A percentile compares a stretch with the other conserved stretches of the same genome.
Conservation (phyloP, 2,797 vertebrate genomes). For the Spinibarbus caldwelli region DNA sequence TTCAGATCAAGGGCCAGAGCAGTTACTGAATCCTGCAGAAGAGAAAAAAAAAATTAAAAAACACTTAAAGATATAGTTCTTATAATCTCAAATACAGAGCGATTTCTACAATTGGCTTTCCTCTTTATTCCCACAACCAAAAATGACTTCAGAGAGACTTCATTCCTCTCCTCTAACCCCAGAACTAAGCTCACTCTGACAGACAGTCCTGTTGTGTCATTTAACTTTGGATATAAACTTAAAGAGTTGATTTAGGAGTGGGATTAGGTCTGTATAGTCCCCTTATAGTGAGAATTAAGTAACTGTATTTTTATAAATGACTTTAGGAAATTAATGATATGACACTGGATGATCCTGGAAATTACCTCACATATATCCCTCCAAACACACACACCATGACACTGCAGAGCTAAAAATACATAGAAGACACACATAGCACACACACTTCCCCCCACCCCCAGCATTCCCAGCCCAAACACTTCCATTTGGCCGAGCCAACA, state of each 20-base stretch:
- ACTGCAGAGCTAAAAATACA: slow-evolving; percentile 38
- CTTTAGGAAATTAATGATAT: not conserved
- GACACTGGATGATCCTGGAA: not conserved
- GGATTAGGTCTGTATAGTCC: not conserved
- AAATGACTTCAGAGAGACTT: not conserved
- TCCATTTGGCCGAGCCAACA: no score
- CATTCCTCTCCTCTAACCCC: not conserved
- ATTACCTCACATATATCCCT: slow-evolving; percentile 2
- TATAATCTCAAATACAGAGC: not conserved
- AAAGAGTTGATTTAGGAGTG: not conserved
- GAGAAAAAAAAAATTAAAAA: slow-evolving; percentile 19
- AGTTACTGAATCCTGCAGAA: slow-evolving; percentile 91
- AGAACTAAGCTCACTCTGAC: not conserved
- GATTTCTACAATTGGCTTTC: not conserved
- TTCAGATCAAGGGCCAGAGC: slow-evolving; percentile 95
- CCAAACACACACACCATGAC: slow-evolving; percentile 29
- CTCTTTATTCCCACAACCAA: not conserved
- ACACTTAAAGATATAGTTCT: not conserved
- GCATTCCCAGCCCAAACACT: no score
- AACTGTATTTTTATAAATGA: not conserved
- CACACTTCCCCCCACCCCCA: slow-evolving; percentile 47
- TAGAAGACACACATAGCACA: not conserved
- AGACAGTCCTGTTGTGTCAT: not conserved
- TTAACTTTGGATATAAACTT: not conserved
- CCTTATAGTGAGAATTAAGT: not conserved